These are phyloP conservation scores for Parelbella ahira DNA, from an alignment of 2,888 invertebrate genomes.

Conservation along the genomic window DNA sequence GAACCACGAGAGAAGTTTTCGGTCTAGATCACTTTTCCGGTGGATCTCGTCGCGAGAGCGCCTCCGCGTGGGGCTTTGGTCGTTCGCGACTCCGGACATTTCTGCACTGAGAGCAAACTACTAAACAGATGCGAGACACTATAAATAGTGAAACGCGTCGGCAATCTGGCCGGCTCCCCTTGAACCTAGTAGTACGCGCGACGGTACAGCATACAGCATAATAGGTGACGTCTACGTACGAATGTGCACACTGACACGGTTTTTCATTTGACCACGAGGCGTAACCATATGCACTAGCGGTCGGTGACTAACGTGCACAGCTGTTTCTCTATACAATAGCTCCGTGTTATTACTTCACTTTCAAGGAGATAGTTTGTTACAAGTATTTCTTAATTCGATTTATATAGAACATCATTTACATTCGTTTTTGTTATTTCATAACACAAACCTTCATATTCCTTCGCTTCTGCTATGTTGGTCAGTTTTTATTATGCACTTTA, in stretches of 20 bases:
- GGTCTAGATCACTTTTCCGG: slow-evolving; percentile 40
- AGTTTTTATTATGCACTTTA: no score
- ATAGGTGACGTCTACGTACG: slow-evolving; percentile 65
- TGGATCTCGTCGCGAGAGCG: slow-evolving; percentile 51
- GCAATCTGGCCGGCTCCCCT: slow-evolving; percentile 74
- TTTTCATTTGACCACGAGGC: slow-evolving; percentile 70
- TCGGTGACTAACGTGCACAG: slow-evolving; percentile 47
- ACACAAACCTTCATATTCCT: no score
- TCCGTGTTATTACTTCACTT: slow-evolving; percentile 24
- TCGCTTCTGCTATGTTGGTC: no score
- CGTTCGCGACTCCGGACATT: slow-evolving; percentile 73
- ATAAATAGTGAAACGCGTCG: slow-evolving; percentile 77
- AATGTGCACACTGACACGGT: slow-evolving; percentile 74
- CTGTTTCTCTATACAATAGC: slow-evolving; percentile 38
- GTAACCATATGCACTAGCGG: slow-evolving; percentile 64
- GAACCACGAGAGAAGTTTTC: slow-evolving; percentile 30
- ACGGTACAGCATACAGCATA: slow-evolving; percentile 59
- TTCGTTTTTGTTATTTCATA: no score
- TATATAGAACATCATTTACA: no score
- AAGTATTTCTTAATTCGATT: slow-evolving; percentile 15
- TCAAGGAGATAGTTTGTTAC: slow-evolving; percentile 12
- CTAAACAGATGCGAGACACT: slow-evolving; percentile 71
- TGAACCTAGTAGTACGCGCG: slow-evolving; percentile 69
- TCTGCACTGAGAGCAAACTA: slow-evolving; percentile 74
- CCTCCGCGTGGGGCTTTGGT: slow-evolving; percentile 49